Evolutionary conservation across 2,888 invertebrate genomes (phyloP), one percentile per base, ranked within the genome.

Genomic region (Eupeodes latifasciatus): DNA sequence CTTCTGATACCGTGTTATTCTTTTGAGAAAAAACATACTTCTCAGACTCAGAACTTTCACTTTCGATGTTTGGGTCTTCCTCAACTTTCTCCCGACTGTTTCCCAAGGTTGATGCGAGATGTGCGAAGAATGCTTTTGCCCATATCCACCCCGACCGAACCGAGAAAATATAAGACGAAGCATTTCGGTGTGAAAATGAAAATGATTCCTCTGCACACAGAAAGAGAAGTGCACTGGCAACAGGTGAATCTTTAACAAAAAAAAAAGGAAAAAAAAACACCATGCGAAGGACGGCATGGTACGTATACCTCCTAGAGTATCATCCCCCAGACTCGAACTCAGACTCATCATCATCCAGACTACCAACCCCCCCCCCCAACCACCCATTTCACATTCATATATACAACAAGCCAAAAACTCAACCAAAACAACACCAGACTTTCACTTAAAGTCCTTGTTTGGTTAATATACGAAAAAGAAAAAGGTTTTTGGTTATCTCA

Each of bases 171-270:
- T 27, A 27, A 77, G 51, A 67, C 67, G 51, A 47, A 79, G 83
- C 79, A 77, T 81, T 71, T 77, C 72, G 72, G 87, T 83, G 83
- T 83, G 80, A 77, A 81, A 88, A 81, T 85, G 78, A 85, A 81
- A 88, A 81, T 85, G 78, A 85, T 67, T 81, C 78, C 74, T 57
- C 67, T 77, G 81, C 88, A 85, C 85, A 81, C 75, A 27, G 27
- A 27, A 27, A 27, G 27, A 27, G 3, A 27, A 66, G 74, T 88
- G 85, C 81, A 88, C 57, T 81, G 64, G 85, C 88, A 88, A 85
- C 88, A 88, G 88, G 88, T 88, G 88, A 88, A 81, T 88, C 83
- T 87, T 80, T 83, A 87, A 80, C 83, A 77, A 80, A 59, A 83
- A 87, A 27, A 27, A 2, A 27, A 27, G 2, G 3, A 27, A 27